A percentile compares a stretch with the other conserved stretches of the same genome.
phyloP scores from a whole-genome alignment of 2,888 invertebrate species.

The Zootermopsis nevadensis region DNA sequence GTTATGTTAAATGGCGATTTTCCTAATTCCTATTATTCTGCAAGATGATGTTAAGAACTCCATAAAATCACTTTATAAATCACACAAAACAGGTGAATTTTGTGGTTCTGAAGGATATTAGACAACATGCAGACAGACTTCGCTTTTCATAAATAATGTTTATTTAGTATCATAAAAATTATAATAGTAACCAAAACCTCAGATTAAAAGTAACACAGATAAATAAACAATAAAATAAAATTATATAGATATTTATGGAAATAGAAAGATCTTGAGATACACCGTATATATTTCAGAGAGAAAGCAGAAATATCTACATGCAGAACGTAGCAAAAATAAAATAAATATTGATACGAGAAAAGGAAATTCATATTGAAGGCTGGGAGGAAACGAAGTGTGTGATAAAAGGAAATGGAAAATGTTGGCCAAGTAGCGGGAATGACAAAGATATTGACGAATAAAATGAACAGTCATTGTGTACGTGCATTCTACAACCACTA shows the following conservation, averaged over 20 bases:
- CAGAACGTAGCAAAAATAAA: not conserved
- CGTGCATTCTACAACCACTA: not conserved
- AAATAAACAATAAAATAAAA: no score
- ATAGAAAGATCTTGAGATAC: not conserved
- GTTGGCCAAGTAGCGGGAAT: not conserved
- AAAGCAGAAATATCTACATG: not conserved
- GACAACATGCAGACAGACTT: no score
- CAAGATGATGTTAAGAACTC: no score
- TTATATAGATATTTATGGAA: not conserved
- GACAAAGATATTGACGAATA: conserved; percentile 17
- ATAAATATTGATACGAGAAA: not conserved
- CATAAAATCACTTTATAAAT: no score
- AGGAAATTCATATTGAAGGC: not conserved
- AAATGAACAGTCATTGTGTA: conserved; percentile 6
- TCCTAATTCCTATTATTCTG: no score
- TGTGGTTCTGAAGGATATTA: no score
- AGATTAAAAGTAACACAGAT: no score
- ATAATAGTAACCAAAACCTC: no score
- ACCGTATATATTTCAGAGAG: not conserved
- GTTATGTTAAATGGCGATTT: no score
- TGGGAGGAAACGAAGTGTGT: not conserved
- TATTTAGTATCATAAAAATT: no score
- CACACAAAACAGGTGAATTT: no score
- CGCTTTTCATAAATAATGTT: no score
- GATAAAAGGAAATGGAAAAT: conserved; percentile 11